Base-by-base conservation (phyloP, 30 jellyfish, hydroid and myxozoan species). In the Pelagia noctiluca region DNA sequence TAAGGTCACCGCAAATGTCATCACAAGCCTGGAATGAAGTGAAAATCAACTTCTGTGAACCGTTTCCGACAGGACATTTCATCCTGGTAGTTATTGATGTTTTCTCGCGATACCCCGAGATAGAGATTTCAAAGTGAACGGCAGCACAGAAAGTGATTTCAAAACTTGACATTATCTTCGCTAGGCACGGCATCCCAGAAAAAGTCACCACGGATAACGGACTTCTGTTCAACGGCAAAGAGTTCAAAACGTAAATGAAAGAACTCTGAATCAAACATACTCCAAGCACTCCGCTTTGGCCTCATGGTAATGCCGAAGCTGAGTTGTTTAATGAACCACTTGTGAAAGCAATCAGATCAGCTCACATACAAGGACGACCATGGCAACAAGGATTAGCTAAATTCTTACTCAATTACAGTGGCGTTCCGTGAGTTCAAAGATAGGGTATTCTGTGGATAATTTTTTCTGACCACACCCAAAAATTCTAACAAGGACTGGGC, bases 11-110 rank as follows among this genome's bases (percentile, higher is more conserved):
- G 16, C 72, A 60, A 60, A 60, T 60, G 72, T 26, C 35, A 5
- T 60, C 72, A 60, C 72, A 60, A 5, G 72, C 72, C 23, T 60
- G 35, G 72, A 60, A 60, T n/a, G 72, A 60, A 60, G 72, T n/a
- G 35, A 60, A 60, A 26, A 60, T 60, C 35, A 26, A 60, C 35
- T 60, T 60, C 72, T 60, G 72, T 60, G 72, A 24, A 26, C 72
- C 22, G 35, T 60, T 60, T n/a, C 72, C 72, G 21, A 22, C 72
- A 60, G 72, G 72, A n/a, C 72, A 60, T 24, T 60, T 5, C 35
- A 26, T 60, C 22, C 72, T 60, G 8, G 72, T 60, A 22, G 35
- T n/a, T 60, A 60, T 26, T 60, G 72, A 60, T 60, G 35, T 60
- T n/a, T 60, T 5, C 72, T 60, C 35, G 21, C 34, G 72, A 60